phyloP scores from a whole-genome alignment of 2,888 invertebrate species.

The Campoplex capitator region DNA sequence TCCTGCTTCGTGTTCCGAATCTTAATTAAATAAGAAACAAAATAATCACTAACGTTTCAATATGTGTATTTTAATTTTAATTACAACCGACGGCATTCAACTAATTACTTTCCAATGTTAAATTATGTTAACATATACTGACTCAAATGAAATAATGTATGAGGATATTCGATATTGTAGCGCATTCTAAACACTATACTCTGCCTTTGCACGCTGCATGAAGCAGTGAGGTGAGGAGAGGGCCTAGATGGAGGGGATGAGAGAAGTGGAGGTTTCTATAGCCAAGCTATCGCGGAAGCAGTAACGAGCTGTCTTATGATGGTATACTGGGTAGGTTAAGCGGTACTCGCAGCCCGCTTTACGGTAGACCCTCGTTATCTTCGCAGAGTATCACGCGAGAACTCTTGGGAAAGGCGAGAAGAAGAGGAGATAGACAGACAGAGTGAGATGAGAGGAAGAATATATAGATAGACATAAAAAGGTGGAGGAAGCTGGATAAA shows the following conservation, averaged over 20 bases:
- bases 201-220: background rate
- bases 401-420: conserved; percentile 37
- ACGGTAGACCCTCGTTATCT: conserved; percentile 76
- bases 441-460: conserved; percentile 27
- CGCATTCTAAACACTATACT: conserved; percentile 31
- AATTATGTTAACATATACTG: conserved; percentile 12
- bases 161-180: conserved; percentile 63
- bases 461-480: conserved; percentile 11
- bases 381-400: conserved; percentile 61
- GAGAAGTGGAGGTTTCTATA: conserved; percentile 20
- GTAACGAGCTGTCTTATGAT: conserved; percentile 68
- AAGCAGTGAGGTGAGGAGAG: background rate
- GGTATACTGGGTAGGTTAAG: conserved; percentile 61
- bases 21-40: too few relatives aligned
- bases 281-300: conserved; percentile 61
- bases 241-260: background rate
- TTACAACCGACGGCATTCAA: background rate
- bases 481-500: background rate
- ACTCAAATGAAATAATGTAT: conserved; percentile 55
- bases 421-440: conserved; percentile 34
- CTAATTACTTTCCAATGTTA: conserved; percentile 26
- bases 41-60: too few relatives aligned
- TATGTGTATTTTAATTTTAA: background rate
- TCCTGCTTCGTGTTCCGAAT: too few relatives aligned
- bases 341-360: conserved; percentile 71